Percentiles rank a stretch among this genome's conserved stretches.
phyloP scores from a whole-genome alignment of 1,140 invertebrate species.

The Odontomachus brunneus region DNA sequence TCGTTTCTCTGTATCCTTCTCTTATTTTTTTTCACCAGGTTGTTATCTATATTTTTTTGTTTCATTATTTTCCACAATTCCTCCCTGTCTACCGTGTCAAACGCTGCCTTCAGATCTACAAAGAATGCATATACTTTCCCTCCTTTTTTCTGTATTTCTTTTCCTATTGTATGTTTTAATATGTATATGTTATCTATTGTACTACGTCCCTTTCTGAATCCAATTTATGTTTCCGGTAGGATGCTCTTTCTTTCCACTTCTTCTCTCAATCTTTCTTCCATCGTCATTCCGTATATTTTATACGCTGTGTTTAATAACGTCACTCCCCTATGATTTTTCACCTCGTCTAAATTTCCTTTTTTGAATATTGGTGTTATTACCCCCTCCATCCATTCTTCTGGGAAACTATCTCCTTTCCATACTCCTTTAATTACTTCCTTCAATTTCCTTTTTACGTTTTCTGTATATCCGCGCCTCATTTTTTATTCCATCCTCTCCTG shows the following conservation, averaged over 20 bases:
- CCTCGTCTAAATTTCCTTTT: background rate
- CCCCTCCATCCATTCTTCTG: background rate
- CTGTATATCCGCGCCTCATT: background rate
- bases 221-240: background rate
- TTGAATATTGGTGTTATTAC: background rate
- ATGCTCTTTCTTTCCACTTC: background rate
- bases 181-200: background rate
- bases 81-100: slow-evolving; percentile 49
- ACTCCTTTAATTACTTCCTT: background rate
- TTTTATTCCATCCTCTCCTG: background rate
- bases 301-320: background rate
- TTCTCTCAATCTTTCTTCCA: background rate
- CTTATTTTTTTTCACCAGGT: slow-evolving; percentile 10
- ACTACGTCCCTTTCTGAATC: background rate
- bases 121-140: slow-evolving; percentile 20
- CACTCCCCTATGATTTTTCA: background rate
- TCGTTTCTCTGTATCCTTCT: slow-evolving; percentile 28
- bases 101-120: slow-evolving; percentile 23
- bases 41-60: slow-evolving; percentile 3
- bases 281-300: background rate
- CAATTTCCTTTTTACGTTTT: background rate
- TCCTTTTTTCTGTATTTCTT: background rate
- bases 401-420: background rate
- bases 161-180: background rate
- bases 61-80: slow-evolving; percentile 22